These are phyloP conservation scores for Campoletis sonorensis DNA, from an alignment of 1,140 invertebrate species.

Conservation along the genomic window DNA sequence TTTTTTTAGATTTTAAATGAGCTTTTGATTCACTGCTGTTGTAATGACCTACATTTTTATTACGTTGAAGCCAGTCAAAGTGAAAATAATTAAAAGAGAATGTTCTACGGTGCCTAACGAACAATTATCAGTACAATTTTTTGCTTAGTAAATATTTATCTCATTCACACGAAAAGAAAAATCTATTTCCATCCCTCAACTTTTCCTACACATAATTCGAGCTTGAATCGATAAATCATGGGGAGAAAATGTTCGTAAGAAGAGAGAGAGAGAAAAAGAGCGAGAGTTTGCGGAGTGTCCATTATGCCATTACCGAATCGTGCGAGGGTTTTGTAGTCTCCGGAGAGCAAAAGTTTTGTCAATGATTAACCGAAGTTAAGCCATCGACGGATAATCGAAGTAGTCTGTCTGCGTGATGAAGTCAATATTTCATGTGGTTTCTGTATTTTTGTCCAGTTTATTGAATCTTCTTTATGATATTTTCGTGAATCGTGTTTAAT, in stretches of 20 bases:
- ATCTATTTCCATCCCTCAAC: not conserved
- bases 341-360: conserved; percentile 67
- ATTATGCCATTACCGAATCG: conserved; percentile 66
- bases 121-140: too few species aligned
- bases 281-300: conserved; percentile 58
- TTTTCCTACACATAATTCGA: conserved; percentile 41
- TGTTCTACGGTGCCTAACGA: too few species aligned
- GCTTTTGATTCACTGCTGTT: too few species aligned
- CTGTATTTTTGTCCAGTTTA: conserved; percentile 13
- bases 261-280: too few species aligned
- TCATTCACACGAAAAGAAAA: not conserved
- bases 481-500: too few species aligned
- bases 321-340: conserved; percentile 60
- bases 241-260: conserved; percentile 16
- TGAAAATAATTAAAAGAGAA: too few species aligned
- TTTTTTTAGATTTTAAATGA: not conserved
- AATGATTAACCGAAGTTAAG: conserved; percentile 70
- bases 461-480: not conserved
- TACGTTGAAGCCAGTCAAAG: too few species aligned
- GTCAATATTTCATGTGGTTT: conserved; percentile 22
- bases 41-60: too few species aligned
- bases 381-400: conserved; percentile 46
- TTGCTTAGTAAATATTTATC: not conserved
- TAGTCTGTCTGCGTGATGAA: conserved; percentile 2
- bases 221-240: conserved; percentile 49